These are phyloP conservation scores for Halotydeus destructor DNA, from an alignment of 1,140 invertebrate genomes.

Conservation along the genomic window DNA sequence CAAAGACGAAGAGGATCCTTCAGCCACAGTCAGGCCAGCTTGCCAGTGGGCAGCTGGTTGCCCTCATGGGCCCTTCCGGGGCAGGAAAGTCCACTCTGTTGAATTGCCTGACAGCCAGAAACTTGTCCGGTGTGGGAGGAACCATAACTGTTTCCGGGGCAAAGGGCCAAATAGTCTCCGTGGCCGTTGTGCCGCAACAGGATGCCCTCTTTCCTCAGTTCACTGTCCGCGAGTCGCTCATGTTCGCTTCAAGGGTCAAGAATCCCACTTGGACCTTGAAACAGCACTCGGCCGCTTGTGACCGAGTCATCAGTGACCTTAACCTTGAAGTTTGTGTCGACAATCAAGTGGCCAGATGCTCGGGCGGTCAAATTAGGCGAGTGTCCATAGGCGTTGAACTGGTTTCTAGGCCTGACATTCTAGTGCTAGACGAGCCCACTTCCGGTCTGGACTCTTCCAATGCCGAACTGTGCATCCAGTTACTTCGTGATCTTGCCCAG, in stretches of 20 bases:
- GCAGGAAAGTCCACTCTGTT: constrained; percentile 18
- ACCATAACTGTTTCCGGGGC: too few species aligned
- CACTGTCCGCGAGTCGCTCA: constrained; percentile 11
- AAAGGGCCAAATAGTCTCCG: too few species aligned
- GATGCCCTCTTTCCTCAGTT: constrained; percentile 60
- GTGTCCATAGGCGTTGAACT: constrained; percentile 79
- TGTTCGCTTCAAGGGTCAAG: constrained; percentile 12
- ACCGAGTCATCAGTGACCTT: neutral
- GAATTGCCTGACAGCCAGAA: constrained; percentile 14
- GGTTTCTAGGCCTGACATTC: constrained; percentile 82
- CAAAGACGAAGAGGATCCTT: too few species aligned
- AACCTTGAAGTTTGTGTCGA: neutral
- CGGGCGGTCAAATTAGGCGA: constrained; percentile 76
- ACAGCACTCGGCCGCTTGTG: constrained; percentile 4
- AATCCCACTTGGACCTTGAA: constrained; percentile 1
- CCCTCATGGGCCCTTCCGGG: constrained; percentile 17
- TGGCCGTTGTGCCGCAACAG: constrained; percentile 37
- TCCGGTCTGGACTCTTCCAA: neutral
- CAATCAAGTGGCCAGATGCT: constrained; percentile 22
- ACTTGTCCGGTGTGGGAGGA: too few species aligned
- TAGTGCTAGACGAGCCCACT: constrained; percentile 96
- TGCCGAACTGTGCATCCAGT: neutral
- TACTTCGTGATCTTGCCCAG: neutral
- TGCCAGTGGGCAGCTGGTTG: constrained; percentile 14
- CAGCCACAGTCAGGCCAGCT: constrained; percentile 6